Evolutionary conservation across 2,113 vertebrate species (phyloP).

Genomic region (Abramis brama): DNA sequence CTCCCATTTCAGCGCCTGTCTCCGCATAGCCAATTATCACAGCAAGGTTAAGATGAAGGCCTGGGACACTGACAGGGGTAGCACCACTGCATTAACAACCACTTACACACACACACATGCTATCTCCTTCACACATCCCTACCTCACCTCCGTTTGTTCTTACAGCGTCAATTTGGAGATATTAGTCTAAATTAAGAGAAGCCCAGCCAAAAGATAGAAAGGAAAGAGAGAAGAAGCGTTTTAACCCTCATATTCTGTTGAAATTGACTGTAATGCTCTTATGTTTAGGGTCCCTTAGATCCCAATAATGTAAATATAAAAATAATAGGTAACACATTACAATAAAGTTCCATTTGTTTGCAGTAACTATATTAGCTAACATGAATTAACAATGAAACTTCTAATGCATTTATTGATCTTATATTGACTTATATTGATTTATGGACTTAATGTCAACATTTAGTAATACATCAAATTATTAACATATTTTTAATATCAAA

Average conservation of each 20-base stretch:
- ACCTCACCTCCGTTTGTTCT: constrained; percentile 14
- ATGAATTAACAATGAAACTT: not conserved
- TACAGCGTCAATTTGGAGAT: constrained; percentile 27
- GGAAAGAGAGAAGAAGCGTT: not conserved
- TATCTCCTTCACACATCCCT: constrained; percentile 40
- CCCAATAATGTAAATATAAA: not conserved
- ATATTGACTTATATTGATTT: not conserved
- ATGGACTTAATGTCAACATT: not conserved
- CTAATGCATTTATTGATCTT: not conserved
- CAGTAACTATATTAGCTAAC: too few relatives aligned
- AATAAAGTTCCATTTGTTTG: not conserved
- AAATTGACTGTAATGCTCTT: not conserved
- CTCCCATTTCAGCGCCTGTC: constrained; percentile 79
- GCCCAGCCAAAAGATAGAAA: constrained; percentile 5
- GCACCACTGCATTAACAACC: constrained; percentile 34
- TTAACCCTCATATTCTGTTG: not conserved
- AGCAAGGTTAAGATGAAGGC: constrained; percentile 79
- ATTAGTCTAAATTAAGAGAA: constrained; percentile 38
- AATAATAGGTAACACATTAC: not conserved
- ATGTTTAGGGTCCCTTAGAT: not conserved
- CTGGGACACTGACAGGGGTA: constrained; percentile 52
- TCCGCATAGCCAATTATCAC: constrained; percentile 85
- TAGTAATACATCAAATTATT: too few relatives aligned
- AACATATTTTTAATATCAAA: too few relatives aligned
- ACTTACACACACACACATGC: constrained; percentile 35